A percentile compares a stretch with the other conserved stretches of the same genome.
Conservation (phyloP, 2,113 vertebrate genomes). For the Microtus ochrogaster region DNA sequence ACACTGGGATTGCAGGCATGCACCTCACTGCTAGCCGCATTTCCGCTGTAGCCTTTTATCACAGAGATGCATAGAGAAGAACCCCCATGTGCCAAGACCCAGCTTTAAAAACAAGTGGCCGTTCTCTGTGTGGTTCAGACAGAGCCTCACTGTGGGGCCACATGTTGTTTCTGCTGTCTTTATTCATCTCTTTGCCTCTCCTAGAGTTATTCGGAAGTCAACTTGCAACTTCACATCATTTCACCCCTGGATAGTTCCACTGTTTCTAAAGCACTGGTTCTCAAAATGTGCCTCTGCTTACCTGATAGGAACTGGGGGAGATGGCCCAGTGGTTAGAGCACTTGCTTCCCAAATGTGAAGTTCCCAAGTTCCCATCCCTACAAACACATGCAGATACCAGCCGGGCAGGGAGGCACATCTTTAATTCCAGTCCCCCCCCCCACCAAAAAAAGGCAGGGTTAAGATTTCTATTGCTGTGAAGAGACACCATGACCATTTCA, state of each 20-base stretch:
- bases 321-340: background rate
- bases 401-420: background rate
- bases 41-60: background rate
- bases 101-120: background rate
- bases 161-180: no score
- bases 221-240: no score
- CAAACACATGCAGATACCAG: background rate
- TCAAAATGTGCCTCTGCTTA: background rate
- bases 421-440: no score
- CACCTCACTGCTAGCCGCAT: background rate
- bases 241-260: background rate
- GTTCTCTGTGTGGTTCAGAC: no score
- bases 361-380: background rate
- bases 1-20: background rate
- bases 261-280: background rate
- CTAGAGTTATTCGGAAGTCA: no score
- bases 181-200: no score
- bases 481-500: background rate
- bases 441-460: background rate
- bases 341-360: background rate
- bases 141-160: no score
- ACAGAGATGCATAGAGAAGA: background rate
- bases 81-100: background rate
- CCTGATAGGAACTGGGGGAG: background rate
- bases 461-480: background rate